Conservation (phyloP, 2,797 vertebrate genomes). For the Melanogrammus aeglefinus region DNA sequence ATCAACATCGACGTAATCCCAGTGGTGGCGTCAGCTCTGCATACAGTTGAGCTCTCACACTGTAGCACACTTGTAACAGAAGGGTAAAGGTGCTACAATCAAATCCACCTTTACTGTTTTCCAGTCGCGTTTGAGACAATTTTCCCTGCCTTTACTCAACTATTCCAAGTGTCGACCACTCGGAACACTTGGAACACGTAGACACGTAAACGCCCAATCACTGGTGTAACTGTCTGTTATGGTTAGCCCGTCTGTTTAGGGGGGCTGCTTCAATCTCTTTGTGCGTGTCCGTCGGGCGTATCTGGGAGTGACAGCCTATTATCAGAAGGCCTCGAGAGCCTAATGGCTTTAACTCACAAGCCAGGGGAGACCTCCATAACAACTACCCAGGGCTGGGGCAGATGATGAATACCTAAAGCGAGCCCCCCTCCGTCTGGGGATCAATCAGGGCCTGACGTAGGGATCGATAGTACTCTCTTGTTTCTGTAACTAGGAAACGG, state of each 20-base stretch:
- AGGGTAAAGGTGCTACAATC: not conserved
- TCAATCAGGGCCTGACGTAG: slow-evolving; percentile 72
- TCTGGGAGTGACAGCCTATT: slow-evolving; percentile 75
- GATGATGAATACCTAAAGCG: slow-evolving; percentile 77
- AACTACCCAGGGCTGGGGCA: slow-evolving; percentile 58
- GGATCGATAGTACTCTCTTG: slow-evolving; percentile 77
- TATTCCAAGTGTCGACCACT: slow-evolving; percentile 34
- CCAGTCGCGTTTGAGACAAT: not conserved
- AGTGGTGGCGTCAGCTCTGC: not conserved
- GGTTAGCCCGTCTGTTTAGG: slow-evolving; percentile 50
- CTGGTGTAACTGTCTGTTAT: slow-evolving; percentile 64
- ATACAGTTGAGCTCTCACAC: not conserved
- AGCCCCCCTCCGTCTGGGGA: slow-evolving; percentile 71
- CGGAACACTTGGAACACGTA: no score
- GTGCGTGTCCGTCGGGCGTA: slow-evolving; percentile 59
- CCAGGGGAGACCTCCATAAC: slow-evolving; percentile 72
- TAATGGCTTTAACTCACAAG: slow-evolving; percentile 77
- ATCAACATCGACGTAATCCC: not conserved
- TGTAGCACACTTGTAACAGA: not conserved
- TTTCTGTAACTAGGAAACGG: slow-evolving; percentile 78
- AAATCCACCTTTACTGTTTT: not conserved
- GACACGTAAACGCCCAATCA: slow-evolving; percentile 51
- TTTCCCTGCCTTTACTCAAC: slow-evolving; percentile 36
- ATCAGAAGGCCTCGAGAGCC: slow-evolving; percentile 73
- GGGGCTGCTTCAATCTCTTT: slow-evolving; percentile 62